Evolutionary conservation across 2,888 invertebrate genomes (phyloP).

Genomic region (Platycheirus albimanus): DNA sequence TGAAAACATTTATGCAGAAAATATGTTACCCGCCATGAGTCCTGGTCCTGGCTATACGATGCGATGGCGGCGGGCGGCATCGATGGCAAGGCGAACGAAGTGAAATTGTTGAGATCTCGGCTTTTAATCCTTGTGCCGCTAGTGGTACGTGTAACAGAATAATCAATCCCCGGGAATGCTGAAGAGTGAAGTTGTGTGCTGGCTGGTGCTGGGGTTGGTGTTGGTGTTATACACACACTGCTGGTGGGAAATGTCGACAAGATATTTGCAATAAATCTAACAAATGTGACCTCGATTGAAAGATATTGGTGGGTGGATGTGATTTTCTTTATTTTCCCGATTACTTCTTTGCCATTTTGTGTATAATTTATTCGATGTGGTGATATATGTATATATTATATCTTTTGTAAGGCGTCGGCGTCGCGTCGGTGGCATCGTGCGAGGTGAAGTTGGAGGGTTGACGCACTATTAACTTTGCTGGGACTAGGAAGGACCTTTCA

Average conservation of each 20-base stretch:
- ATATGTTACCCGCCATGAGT: constrained; percentile 73
- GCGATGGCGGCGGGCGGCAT: too few relatives aligned
- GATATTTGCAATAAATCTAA: constrained; percentile 72
- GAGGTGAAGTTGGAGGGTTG: neutral
- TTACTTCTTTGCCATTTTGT: constrained; percentile 42
- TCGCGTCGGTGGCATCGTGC: too few relatives aligned
- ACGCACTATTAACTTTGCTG: constrained; percentile 31
- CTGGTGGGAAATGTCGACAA: constrained; percentile 62
- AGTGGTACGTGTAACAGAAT: constrained; percentile 67
- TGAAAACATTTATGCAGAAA: constrained; percentile 74
- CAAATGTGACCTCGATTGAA: constrained; percentile 72
- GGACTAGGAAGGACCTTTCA: constrained; percentile 57
- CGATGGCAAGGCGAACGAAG: constrained; percentile 35
- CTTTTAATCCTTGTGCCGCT: constrained; percentile 67
- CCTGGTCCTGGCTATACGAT: too few relatives aligned
- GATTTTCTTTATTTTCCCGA: constrained; percentile 52
- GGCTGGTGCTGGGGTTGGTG: too few relatives aligned
- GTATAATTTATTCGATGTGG: constrained; percentile 25
- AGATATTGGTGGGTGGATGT: constrained; percentile 56
- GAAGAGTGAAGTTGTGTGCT: constrained; percentile 27
- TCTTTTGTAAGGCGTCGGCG: constrained; percentile 14
- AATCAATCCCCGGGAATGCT: constrained; percentile 60
- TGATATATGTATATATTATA: constrained; percentile 6
- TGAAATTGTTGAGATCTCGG: constrained; percentile 58
- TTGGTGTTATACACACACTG: constrained; percentile 9